Evolutionary conservation across 2,888 invertebrate genomes (phyloP), one percentile per base, ranked within the genome.

Genomic region (Entomobrya proxima): DNA sequence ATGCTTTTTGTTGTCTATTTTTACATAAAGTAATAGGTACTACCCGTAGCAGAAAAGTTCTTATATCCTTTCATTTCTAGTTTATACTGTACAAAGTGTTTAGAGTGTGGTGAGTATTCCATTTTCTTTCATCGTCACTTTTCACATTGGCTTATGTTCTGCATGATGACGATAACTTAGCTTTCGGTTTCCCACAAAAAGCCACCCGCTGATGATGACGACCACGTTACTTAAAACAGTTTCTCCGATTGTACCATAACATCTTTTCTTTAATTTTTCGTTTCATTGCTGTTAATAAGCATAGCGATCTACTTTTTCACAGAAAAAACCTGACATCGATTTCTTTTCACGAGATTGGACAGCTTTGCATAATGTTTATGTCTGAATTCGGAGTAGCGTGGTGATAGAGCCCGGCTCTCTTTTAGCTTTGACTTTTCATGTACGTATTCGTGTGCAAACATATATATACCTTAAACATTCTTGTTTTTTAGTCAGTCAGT

Each of bases 291-390:
- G 61, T 47, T 76, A 74, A 81, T 81, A 74, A 74, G 75, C 82
- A 75, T 64, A 75, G 64, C 64, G 55, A 67, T 83, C 76, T 44
- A 64, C 27, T 67, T 50, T 75, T 80, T 47, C 11, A 32, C 21
- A 76, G n/a, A n/a, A n/a, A n/a, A n/a, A 79, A 69, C 35, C 55
- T 80, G 80, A 72, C 80, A 72, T 44, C 55, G 52, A 80, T 52
- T 37, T 72, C 55, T 72, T 80, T 80, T 69, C 80, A 72, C 72
- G 55, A 72, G 80, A 80, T 74, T 77, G 72, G 76, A 44, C 76
- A 69, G 69, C 55, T 67, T 76, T 64, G 32, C 69, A 30, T 30
- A 83, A 84, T 77, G 69, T 84, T 84, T 84, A 84, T 37, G 85
- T 85, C 61, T 78, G 64, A 76, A 24, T 32, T 37, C 37, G 52